Base-by-base conservation (phyloP, 1,140 invertebrate species). In the Brachionus manjavacas region DNA sequence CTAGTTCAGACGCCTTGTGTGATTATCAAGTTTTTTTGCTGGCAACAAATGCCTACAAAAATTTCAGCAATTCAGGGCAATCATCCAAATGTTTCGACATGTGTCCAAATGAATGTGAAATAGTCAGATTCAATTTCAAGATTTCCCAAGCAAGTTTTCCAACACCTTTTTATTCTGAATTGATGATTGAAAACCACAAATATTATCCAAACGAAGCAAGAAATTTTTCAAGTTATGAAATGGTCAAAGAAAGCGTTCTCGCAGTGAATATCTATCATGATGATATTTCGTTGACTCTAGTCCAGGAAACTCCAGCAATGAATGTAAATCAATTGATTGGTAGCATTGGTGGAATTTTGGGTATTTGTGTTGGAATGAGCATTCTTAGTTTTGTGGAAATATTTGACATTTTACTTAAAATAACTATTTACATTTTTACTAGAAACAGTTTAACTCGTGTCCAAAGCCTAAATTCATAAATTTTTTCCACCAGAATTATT, bases 221-320 rank as follows among this genome's bases (percentile, higher is more conserved):
- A 49, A 49, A 35, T 14, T 76, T 76, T 28, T 6, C 7, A 1
- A 9, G 3, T 12, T 49, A 76, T 76, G 41, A 46, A 49, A 28
- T 7, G 4, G 23, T 76, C 3, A 76, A 76, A 49, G 11, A 46
- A 49, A 35, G 16, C 14, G 46, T 35, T 35, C 11, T 81, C 28
- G 49, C 79, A 28, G 79, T 81, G 12, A 81, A 81, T 25, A 31
- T 81, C 66, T 81, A 64, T 46, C 60, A 35, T 81, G 79, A 81
- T 43, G 79, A 81, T 46, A 60, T 81, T 11, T 16, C 23, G 23
- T 23, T 28, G 8, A 64, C 52, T 35, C 4, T 64, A n/a, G 25
- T 81, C 43, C 46, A 41, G 23, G 79, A 81, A n/a, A 64, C 20
- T 28, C 23, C 79, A 39, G 31, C 79, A 39, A 60, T 64, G 60